These are phyloP conservation scores for Athalia circularis DNA, from an alignment of 2,888 invertebrate species.

Conservation along the genomic window DNA sequence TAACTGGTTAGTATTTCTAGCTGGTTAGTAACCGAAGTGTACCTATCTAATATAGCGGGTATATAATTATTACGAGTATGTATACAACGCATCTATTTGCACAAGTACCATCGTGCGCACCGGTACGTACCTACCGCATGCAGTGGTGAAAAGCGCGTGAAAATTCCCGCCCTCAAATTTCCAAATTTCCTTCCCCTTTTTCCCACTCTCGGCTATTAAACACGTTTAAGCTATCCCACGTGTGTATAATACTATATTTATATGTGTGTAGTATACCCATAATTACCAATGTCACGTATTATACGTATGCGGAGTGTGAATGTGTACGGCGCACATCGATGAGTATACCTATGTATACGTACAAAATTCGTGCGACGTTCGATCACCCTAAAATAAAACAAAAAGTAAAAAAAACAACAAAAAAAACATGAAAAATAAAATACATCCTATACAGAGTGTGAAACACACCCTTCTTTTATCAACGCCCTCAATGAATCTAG, in stretches of 20 bases:
- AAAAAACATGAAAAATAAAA: not conserved
- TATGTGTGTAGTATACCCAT: too few species aligned
- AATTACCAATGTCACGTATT: too few species aligned
- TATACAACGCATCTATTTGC: not conserved
- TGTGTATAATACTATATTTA: too few species aligned
- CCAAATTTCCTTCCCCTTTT: slow-evolving; percentile 10
- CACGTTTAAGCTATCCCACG: too few species aligned
- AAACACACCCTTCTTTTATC: not conserved
- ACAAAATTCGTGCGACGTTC: too few species aligned
- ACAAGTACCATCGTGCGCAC: not conserved
- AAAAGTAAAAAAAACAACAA: too few species aligned
- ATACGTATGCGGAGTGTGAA: too few species aligned
- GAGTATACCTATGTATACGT: too few species aligned
- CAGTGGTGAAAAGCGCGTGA: not conserved
- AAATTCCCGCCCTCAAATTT: slow-evolving; percentile 21
- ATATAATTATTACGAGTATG: slow-evolving; percentile 11
- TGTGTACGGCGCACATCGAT: too few species aligned
- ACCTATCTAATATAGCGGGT: slow-evolving; percentile 9
- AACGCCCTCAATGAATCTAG: slow-evolving; percentile 9
- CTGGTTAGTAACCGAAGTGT: slow-evolving; percentile 43
- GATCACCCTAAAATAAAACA: too few species aligned
- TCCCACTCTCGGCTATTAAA: too few species aligned
- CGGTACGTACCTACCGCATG: not conserved
- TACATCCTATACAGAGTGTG: not conserved
- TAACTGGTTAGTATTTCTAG: slow-evolving; percentile 52